Base-by-base conservation (phyloP, 2,797 vertebrate species). In the Echiichthys vipera region DNA sequence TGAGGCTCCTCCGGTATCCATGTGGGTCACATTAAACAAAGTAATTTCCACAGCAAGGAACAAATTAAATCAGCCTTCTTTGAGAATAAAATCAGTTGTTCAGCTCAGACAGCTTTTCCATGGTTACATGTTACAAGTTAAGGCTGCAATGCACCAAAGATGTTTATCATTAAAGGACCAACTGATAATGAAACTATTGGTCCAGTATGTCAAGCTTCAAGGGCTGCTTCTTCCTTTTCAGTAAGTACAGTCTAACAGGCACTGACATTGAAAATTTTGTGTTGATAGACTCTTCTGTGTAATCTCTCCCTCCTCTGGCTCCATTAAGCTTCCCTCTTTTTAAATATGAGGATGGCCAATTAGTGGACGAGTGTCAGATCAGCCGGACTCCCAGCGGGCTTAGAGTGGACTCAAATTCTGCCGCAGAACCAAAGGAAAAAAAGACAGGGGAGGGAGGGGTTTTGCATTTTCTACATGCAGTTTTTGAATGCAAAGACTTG, bases 341-440 rank as follows among this genome's bases (percentile, higher is more conserved):
- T 65, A 69, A 68, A 72, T 50, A 65, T 57, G 39, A 61, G 15
- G 20, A 58, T 14, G 61, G 67, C 74, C 77, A 88, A 88, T 89
- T 86, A 89, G 81, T 65, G 69, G 74, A 61, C 74, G 29, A 15
- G 51, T 68, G 82, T 78, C 70, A 55, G 75, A 84, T 78, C 57
- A 65, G 75, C 49, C 63, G 3, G 22, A 58, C 47, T 85, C 84
- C 73, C 77, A 74, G 79, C 65, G 75, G 78, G 61, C 63, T 77
- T 47, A 20, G 36, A 9, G 12, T 20, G 18, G 65, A 71, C 51
- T 65, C 45, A 65, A 74, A 79, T 77, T 55, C 73, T 59, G 57
- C 71, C 37, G 70, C 66, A 66, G 71, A 56, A 49, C 42, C 45
- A 18, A 30, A 46, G 13, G 15, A 15, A 24, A 45, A 5, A 34